These are phyloP conservation scores for Cygnus buccinator DNA, from an alignment of 2,113 vertebrate species.

Conservation along the genomic window DNA sequence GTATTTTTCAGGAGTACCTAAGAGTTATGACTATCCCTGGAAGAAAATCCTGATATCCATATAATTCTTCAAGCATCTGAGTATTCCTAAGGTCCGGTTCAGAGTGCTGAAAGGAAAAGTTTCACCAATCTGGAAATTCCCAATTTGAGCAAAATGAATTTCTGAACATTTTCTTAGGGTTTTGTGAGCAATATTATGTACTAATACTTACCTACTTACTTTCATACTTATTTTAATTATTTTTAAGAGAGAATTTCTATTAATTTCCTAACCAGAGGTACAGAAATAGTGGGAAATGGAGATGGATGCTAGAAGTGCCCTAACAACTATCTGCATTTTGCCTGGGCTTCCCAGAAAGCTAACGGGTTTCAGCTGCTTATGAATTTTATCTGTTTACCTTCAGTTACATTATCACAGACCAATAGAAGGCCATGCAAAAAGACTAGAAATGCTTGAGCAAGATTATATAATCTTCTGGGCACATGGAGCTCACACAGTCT, in stretches of 20 bases:
- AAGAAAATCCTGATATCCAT: background rate
- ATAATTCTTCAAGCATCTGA: background rate
- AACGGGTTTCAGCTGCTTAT: background rate
- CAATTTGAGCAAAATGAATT: background rate
- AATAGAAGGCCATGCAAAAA: background rate
- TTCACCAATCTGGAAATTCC: background rate
- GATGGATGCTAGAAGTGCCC: background rate
- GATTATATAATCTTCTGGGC: background rate
- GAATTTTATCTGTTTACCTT: background rate
- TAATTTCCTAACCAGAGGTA: background rate
- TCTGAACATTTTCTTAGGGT: background rate
- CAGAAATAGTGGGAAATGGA: background rate
- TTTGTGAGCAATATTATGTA: background rate
- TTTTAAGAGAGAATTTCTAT: background rate
- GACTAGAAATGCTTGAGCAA: background rate
- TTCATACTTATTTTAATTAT: background rate
- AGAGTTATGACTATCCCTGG: background rate
- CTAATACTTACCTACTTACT: background rate
- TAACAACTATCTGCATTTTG: background rate
- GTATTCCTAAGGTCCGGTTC: background rate
- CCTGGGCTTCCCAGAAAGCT: background rate
- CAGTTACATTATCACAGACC: background rate
- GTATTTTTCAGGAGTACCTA: background rate
- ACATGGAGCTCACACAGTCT: background rate
- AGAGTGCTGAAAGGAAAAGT: background rate